Evolutionary conservation across 1,140 invertebrate genomes (phyloP), one percentile per base, ranked within the genome.

Genomic region (Pygmarrhopalites habei): DNA sequence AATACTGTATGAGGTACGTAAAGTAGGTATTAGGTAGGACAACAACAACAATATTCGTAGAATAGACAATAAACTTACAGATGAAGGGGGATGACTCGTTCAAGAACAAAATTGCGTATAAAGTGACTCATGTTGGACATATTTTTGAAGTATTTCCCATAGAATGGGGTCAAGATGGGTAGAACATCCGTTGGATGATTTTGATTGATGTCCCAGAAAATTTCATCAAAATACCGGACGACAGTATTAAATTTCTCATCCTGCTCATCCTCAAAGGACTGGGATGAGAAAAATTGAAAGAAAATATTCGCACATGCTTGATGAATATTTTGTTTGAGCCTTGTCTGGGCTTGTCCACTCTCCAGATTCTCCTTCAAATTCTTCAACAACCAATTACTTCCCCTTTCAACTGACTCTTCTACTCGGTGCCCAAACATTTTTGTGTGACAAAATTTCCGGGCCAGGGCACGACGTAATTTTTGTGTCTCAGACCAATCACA

Each of bases 401-500:
- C 55, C 17, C 47, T 49, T 1, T 58, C 41, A 29, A 68, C 51
- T 5, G 69, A 56, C 0, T 39, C 28, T 12, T 60, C 59, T n/a
- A 66, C 60, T 29, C 52, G 53, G 43, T 68, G 43, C 39, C 35
- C 57, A 61, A 58, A 66, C 29, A 69, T 44, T 29, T 23, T 32
- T 0, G 69, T 59, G 41, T 71, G 69, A 60, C 69, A 71, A 58
- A 71, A 71, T 57, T 53, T 17, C 58, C 69, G 25, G 12, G 69
- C 69, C 19, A 71, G 46, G 25, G 66, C 28, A 12, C 69, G 21
- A 26, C 90, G 79, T 0, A 81, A 82, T 64, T 88, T 87, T 71
- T 95, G 91, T 1, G 91, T 75, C 4, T 86, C 82, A 1, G 88
- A 91, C 89, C 89, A 92, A 72, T 92, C 84, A 74, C 89, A 91